Percentiles rank a stretch among this genome's conserved stretches.
These are phyloP conservation scores for Atta texana DNA, from an alignment of 1,140 invertebrate genomes.

Conservation along the genomic window DNA sequence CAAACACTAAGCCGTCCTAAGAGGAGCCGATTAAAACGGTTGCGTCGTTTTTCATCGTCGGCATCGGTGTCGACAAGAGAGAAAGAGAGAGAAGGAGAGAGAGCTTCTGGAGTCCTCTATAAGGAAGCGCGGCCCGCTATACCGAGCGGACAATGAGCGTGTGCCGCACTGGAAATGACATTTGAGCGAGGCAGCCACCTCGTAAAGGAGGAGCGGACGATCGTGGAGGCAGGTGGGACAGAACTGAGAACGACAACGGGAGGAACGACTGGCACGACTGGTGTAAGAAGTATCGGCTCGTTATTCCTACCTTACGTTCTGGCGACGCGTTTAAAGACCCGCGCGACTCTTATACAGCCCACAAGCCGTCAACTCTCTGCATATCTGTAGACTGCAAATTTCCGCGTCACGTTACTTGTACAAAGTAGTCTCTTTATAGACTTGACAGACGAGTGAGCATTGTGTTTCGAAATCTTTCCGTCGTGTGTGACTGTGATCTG, in stretches of 20 bases:
- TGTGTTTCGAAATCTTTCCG: neutral
- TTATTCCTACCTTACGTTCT: constrained; percentile 74
- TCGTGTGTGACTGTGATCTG: neutral
- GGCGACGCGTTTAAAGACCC: constrained; percentile 65
- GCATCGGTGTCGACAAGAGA: constrained; percentile 70
- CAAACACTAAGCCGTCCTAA: constrained; percentile 53
- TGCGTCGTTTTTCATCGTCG: constrained; percentile 76
- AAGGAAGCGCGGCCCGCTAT: constrained; percentile 71
- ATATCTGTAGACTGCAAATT: constrained; percentile 58
- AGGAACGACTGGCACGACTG: constrained; percentile 22
- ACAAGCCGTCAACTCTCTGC: constrained; percentile 35
- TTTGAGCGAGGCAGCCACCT: constrained; percentile 65
- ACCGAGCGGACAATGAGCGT: constrained; percentile 76
- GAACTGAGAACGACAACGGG: neutral
- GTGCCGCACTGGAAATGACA: constrained; percentile 79
- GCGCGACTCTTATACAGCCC: constrained; percentile 43
- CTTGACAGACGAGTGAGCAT: neutral
- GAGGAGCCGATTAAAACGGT: constrained; percentile 77
- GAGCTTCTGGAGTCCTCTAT: constrained; percentile 61
- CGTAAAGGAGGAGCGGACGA: constrained; percentile 36
- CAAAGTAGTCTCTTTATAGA: neutral
- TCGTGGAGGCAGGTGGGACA: constrained; percentile 39
- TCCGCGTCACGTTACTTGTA: constrained; percentile 36
- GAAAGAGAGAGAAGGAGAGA: constrained; percentile 58
- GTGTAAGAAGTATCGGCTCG: constrained; percentile 74